Evolutionary conservation across 1,140 invertebrate genomes (phyloP).

Genomic region (Ceratina australensis): DNA sequence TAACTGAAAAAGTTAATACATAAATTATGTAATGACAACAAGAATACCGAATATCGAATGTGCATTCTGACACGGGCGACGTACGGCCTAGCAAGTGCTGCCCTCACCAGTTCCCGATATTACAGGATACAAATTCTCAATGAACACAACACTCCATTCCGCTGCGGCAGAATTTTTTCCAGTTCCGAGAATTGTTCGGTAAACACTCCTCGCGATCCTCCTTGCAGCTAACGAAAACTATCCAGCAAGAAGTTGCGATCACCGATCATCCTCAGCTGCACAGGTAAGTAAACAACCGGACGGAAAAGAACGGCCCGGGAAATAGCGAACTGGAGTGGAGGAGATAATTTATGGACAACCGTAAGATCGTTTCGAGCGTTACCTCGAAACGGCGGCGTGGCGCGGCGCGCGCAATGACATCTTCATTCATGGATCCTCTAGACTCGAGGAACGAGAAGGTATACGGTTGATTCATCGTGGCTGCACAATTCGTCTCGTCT

Average conservation of each 20-base stretch:
- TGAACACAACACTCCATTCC: background rate
- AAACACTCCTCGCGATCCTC: background rate
- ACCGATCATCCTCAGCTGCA: background rate
- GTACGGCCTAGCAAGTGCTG: background rate
- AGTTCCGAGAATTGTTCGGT: background rate
- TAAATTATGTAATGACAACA: no score
- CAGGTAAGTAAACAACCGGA: constrained; percentile 17
- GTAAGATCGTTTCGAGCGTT: constrained; percentile 34
- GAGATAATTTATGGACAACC: constrained; percentile 39
- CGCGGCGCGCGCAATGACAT: constrained; percentile 27
- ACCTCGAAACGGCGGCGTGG: background rate
- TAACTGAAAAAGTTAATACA: no score
- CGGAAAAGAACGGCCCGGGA: background rate
- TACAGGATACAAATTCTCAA: background rate
- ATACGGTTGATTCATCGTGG: constrained; percentile 45
- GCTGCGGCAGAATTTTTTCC: background rate
- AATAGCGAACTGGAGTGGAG: constrained; percentile 2
- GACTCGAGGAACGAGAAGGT: background rate
- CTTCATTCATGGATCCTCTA: constrained; percentile 47
- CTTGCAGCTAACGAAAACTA: background rate
- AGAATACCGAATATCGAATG: no score
- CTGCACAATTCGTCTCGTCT: constrained; percentile 49
- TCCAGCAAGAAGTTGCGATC: no score
- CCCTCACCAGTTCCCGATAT: background rate
- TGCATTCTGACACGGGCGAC: background rate